Evolutionary conservation across 37 sponge, comb jelly and placozoan genomes (phyloP).

Genomic region (Chondrosia reniformis): DNA sequence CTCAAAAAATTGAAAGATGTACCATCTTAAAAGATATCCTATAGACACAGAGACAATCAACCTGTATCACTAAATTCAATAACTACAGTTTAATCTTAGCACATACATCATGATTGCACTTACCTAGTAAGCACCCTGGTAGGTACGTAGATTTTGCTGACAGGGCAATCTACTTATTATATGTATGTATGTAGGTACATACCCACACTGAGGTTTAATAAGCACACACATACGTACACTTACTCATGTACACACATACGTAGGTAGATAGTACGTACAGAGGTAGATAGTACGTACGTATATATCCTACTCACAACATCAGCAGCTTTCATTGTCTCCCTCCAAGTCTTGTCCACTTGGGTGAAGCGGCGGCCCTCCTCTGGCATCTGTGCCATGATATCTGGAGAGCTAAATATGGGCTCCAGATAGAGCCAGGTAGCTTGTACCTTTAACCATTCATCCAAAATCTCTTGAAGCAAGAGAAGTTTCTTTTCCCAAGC

Average conservation of each 20-base stretch:
- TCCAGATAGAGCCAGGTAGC: constrained; percentile 99
- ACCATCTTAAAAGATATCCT: background rate
- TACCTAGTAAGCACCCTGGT: too few relatives aligned
- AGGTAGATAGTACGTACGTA: background rate
- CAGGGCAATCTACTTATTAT: too few relatives aligned
- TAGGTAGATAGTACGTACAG: background rate
- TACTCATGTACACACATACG: background rate
- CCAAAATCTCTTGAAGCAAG: constrained; percentile 94
- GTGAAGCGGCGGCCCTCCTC: constrained; percentile 93
- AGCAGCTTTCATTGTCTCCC: constrained; percentile 90
- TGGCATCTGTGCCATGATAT: constrained; percentile 99
- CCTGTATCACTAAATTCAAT: too few relatives aligned
- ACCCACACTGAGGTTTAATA: too few relatives aligned
- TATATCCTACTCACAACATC: constrained; percentile 40
- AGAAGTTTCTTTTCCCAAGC: constrained; percentile 96
- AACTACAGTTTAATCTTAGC: too few relatives aligned
- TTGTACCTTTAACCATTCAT: constrained; percentile 99
- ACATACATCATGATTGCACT: too few relatives aligned
- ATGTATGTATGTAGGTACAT: too few relatives aligned
- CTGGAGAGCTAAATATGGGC: constrained; percentile 99
- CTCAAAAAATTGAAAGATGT: too few relatives aligned
- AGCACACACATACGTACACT: constrained; percentile 3
- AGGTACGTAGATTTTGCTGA: too few relatives aligned
- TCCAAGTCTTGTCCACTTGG: constrained; percentile 97
- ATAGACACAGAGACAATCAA: too few relatives aligned